Percentiles rank a stretch among this genome's conserved stretches.
Conservation (phyloP, 2,888 invertebrate species). For the Therioaphis trifolii region DNA sequence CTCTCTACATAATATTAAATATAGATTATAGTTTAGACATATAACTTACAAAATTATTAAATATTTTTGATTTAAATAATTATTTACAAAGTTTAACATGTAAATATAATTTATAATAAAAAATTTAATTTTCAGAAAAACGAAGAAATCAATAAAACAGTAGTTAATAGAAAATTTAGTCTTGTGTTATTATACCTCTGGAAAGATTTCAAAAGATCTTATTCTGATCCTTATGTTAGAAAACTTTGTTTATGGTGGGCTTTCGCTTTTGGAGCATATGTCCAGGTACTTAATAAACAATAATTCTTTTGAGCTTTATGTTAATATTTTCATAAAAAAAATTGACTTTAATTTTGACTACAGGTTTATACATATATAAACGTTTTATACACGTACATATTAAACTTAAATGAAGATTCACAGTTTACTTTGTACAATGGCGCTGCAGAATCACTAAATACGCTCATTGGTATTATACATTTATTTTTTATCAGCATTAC, state of each 20-base stretch:
- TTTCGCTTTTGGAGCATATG: slow-evolving; percentile 70
- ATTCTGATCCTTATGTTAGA: slow-evolving; percentile 68
- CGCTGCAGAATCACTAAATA: slow-evolving; percentile 49
- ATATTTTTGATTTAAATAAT: no score
- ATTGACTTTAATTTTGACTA: neutral
- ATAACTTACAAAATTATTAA: no score
- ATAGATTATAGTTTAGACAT: no score
- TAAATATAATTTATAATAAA: no score
- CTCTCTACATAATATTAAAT: no score
- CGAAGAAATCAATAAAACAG: neutral
- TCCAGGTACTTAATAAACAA: slow-evolving; percentile 6
- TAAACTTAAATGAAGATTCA: slow-evolving; percentile 18
- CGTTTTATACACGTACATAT: slow-evolving; percentile 27
- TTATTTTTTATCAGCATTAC: no score
- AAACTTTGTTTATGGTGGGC: slow-evolving; percentile 73
- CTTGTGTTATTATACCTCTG: slow-evolving; percentile 49
- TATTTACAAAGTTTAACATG: no score
- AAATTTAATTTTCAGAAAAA: neutral
- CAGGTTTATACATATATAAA: slow-evolving; percentile 55
- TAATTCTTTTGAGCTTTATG: no score
- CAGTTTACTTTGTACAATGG: slow-evolving; percentile 48
- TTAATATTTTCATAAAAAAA: no score
- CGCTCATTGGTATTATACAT: slow-evolving; percentile 41
- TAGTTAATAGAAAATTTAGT: neutral
- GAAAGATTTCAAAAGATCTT: slow-evolving; percentile 68